A percentile compares a stretch with the other conserved stretches of the same genome.
Conservation (phyloP, 2,113 vertebrate genomes). For the Steatornis caripensis region DNA sequence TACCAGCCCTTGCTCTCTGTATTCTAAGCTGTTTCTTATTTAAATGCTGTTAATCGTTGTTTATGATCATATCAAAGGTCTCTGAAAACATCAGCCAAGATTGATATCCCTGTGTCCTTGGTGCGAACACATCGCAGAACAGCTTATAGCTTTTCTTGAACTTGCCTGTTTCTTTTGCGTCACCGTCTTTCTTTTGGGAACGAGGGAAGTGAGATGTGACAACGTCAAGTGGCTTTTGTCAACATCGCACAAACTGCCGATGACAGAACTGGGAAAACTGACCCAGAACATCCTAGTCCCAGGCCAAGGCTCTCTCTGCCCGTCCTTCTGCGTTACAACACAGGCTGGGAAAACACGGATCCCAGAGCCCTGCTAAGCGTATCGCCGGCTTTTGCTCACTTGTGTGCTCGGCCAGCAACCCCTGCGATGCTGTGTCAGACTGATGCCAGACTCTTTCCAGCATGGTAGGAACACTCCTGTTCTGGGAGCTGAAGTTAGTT, state of each 20-base stretch:
- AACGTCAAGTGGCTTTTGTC: neutral
- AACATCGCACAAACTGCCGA: neutral
- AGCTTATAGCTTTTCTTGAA: neutral
- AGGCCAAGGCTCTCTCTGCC: neutral
- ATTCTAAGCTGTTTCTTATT: neutral
- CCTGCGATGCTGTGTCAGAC: neutral
- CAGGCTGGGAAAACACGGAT: neutral
- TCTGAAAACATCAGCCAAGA: neutral
- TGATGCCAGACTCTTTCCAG: neutral
- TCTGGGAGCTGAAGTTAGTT: too few species aligned
- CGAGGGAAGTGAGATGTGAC: neutral
- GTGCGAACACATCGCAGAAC: accelerated
- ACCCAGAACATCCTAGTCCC: neutral
- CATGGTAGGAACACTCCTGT: accelerated
- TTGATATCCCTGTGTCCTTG: neutral
- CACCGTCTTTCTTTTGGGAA: neutral
- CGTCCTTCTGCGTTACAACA: accelerated
- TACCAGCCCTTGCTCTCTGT: neutral
- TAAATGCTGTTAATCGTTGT: neutral
- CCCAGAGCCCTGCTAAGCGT: accelerated
- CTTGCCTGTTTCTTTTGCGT: neutral
- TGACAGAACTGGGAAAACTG: neutral
- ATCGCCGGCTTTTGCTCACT: accelerated
- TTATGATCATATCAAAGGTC: neutral
- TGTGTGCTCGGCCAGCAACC: accelerated